Percentiles rank a stretch among this genome's conserved stretches.
Conservation (phyloP, 2,797 vertebrate genomes). For the Ctenopoma multispine region DNA sequence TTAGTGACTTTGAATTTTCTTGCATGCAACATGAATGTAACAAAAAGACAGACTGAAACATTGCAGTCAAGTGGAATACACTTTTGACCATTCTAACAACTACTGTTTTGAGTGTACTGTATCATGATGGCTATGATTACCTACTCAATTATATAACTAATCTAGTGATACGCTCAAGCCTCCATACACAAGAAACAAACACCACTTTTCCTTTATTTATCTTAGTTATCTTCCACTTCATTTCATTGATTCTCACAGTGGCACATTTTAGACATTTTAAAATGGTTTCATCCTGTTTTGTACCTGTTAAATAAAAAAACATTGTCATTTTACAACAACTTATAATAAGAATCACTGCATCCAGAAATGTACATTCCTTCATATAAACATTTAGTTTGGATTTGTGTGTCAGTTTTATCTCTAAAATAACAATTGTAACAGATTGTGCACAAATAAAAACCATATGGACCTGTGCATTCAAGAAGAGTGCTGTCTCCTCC, state of each 20-base stretch:
- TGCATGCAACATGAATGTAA: too few species aligned
- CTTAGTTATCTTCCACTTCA: not conserved
- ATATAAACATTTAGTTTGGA: constrained; percentile 29
- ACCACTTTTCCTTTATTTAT: too few species aligned
- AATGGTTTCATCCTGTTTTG: not conserved
- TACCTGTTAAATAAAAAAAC: not conserved
- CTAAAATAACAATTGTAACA: constrained; percentile 59
- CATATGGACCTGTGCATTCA: constrained; percentile 81
- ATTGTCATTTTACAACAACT: not conserved
- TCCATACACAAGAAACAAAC: too few species aligned
- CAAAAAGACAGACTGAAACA: too few species aligned
- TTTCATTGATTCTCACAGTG: not conserved
- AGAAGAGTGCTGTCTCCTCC: constrained; percentile 76
- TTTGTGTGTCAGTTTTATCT: constrained; percentile 44
- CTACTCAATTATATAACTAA: not conserved
- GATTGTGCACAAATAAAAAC: constrained; percentile 75
- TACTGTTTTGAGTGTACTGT: not conserved
- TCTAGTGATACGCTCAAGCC: not conserved
- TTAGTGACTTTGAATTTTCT: not conserved
- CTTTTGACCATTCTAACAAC: not conserved
- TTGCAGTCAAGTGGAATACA: too few species aligned
- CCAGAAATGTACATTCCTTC: not conserved
- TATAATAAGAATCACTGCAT: not conserved
- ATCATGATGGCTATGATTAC: not conserved
- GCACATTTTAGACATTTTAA: not conserved